phyloP scores from a whole-genome alignment of 2,888 invertebrate genomes.

The Lasius fuliginosus region DNA sequence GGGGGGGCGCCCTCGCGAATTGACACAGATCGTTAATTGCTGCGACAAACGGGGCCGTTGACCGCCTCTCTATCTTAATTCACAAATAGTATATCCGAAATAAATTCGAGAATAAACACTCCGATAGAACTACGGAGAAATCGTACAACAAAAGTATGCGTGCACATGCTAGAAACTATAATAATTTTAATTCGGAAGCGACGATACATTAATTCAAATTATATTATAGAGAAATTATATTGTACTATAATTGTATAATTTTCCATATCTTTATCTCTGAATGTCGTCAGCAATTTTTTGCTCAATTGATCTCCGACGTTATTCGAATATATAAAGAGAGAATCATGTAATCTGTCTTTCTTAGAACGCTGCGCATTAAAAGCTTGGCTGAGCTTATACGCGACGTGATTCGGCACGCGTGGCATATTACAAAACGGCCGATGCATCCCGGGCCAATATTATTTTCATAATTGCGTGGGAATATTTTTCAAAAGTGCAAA shows the following conservation, averaged over 20 bases:
- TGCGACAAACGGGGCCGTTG: constrained; percentile 61
- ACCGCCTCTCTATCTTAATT: constrained; percentile 63
- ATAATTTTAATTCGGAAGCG: neutral
- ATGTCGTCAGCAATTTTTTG: constrained; percentile 28
- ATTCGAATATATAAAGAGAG: neutral
- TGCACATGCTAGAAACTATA: too few species aligned
- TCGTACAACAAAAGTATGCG: neutral
- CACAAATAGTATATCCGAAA: constrained; percentile 39
- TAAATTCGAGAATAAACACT: neutral
- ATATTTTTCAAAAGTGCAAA: neutral
- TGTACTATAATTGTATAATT: constrained; percentile 3
- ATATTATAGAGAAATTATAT: neutral
- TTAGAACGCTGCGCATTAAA: constrained; percentile 49
- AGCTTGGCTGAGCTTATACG: constrained; percentile 38
- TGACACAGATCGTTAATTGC: constrained; percentile 71
- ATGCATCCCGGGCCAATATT: constrained; percentile 52
- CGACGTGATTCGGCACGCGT: constrained; percentile 26
- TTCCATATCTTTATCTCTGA: neutral
- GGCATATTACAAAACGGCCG: constrained; percentile 33
- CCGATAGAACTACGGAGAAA: neutral
- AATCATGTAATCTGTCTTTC: constrained; percentile 14
- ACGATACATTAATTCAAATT: neutral
- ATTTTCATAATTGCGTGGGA: constrained; percentile 34
- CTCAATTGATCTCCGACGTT: constrained; percentile 41
- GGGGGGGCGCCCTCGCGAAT: constrained; percentile 53